Evolutionary conservation across 1,140 invertebrate species (phyloP), one percentile per base, ranked within the genome.

Genomic region (Ostrea denselamellosa): DNA sequence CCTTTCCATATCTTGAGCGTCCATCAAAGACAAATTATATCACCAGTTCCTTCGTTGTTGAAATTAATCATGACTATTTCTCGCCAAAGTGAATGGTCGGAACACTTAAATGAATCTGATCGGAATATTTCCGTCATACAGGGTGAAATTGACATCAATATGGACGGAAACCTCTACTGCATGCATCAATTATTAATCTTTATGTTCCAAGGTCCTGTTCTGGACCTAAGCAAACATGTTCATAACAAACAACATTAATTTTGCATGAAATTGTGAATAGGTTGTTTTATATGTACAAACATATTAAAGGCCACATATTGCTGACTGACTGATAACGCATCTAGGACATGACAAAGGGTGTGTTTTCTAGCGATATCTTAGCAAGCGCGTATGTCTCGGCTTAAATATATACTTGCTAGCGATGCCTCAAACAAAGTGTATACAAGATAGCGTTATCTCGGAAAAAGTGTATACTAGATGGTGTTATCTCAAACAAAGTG

Each of bases 121-220:
- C 22, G 28, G 28, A 28, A 77, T 77, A 12, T 77, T 17, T 77
- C 68, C 22, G 28, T 77, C 14, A 77, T 28, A 77, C 14, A 34
- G 68, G 68, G 14, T 25, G 22, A 14, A 77, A 77, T 77, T 77
- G 68, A 77, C 25, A 28, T 77, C 25, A 28, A 77, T 77, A 77
- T 77, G 22, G 68, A 17, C 68, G 68, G 17, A 77, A 71, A 77
- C 56, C 17, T 19, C 56, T 62, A 62, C 14, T 1, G 56, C 56
- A 62, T 77, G 14, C 25, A 28, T 77, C 68, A 77, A 77, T 77
- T 77, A 77, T 77, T 77, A 28, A 77, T 77, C 28, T 28, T 77
- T 34, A 77, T 25, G 68, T 77, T 28, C 68, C 10, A 25, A 28
- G 68, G 68, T 25, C 28, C 25, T 77, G 25, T 77, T 77, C 68